Evolutionary conservation across 2,797 vertebrate genomes (phyloP), one percentile per base, ranked within the genome.

Genomic region (Amblyopsis hoosieri): DNA sequence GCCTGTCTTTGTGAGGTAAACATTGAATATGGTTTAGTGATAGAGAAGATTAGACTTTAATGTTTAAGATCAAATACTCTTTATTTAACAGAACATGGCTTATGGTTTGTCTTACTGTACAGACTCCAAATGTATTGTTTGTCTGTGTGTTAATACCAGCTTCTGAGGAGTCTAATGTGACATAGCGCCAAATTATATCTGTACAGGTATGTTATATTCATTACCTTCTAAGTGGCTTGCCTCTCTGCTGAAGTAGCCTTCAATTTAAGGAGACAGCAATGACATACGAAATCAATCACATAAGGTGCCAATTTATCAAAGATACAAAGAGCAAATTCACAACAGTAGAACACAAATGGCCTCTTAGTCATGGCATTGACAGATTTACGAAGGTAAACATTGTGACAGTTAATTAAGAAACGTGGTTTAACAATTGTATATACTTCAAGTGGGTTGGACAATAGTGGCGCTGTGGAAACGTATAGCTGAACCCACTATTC

Each of bases 31-130:
- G 3, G 23, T 42, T 42, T 8, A 42, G 5, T 7, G 37, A 42
- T 42, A 42, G 37, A 42, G 37, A 42, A 42, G 8, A 42, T 42
- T 8, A 42, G 37, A 63, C 61, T 8, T 29, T 50, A 31, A 45
- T 46, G 58, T 69, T 62, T 81, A 83, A 86, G 87, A 87, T 86
- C 86, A 88, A 88, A 90, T 81, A 88, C 85, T 80, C 72, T 91
- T 91, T 91, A 91, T 87, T 89, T 67, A 88, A 72, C 4, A 82
- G 49, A 86, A 82, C 67, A 80, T 62, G 72, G 66, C 45, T 76
- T 64, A 79, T 81, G 66, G 57, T 74, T 75, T 69, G 71, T 74
- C 69, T 23, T 23, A 23, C 23, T 23, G 23, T 23, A 23, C 23
- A 23, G 23, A 23, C 23, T 23, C 23, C 23, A 23, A 23, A 23